Base-by-base conservation (phyloP, 2,888 invertebrate species). In the Leptinotarsa rubiginosa region DNA sequence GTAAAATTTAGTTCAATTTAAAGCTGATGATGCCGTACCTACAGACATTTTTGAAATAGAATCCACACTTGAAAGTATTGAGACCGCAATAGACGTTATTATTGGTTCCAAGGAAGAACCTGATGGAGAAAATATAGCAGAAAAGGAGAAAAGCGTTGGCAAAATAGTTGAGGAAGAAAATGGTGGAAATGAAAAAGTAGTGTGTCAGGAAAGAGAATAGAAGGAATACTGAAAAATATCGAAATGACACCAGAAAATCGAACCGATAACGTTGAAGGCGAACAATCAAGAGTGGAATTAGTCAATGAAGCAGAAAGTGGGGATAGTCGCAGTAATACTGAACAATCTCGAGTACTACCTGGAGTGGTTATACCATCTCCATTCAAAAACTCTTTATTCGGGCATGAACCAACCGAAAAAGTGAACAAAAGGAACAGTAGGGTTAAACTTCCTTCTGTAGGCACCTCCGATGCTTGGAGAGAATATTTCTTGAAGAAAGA, bases 401-500 rank as follows among this genome's bases (percentile, higher is more conserved):
- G 66, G 66, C 66, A 50, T 16, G 50, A 50, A 72, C 54, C 18
- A 18, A 18, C 18, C 16, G 18, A 54, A 54, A 76, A 74, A 56
- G 72, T 69, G 62, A 75, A 65, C 56, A 72, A 64, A 50, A 54
- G 75, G 68, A 77, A 78, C 69, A 78, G 70, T 67, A 47, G 25
- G 73, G 75, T 78, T 74, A 49, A 77, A 77, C 68, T 69, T 25
- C 5, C 25, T 5, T 25, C 25, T 25, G 25, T 25, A 25, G 25
- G 25, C 25, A 25, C 25, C 25, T 25, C 5, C 25, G 25, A 25
- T 25, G 25, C 5, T 25, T 5, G n/a, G n/a, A n/a, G n/a, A n/a
- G 69, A 79, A 75, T 77, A 77, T 77, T 75, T 72, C 75, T 74
- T 75, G n/a, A n/a, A n/a, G n/a, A n/a, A n/a, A n/a, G n/a, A n/a